phyloP scores from a whole-genome alignment of 2,888 invertebrate species.

The Orthosia cruda region DNA sequence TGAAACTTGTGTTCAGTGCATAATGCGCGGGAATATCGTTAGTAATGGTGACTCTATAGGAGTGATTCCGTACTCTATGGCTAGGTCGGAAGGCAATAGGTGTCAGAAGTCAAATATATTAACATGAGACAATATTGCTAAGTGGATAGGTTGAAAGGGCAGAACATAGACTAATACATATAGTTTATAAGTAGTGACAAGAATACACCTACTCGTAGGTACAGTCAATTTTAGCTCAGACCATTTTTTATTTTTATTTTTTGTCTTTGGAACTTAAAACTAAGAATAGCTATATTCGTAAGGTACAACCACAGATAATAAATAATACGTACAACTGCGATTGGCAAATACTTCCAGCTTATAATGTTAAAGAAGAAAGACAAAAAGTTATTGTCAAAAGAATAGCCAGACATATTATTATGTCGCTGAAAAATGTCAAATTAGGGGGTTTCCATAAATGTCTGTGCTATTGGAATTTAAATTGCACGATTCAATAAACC shows the following conservation, averaged over 20 bases:
- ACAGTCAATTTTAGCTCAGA: too few relatives aligned
- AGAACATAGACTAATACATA: neutral
- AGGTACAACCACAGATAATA: too few relatives aligned
- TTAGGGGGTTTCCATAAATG: neutral
- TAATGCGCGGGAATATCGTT: too few relatives aligned
- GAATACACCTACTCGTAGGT: too few relatives aligned
- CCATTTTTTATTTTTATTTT: too few relatives aligned
- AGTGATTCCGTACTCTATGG: neutral
- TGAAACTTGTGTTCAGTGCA: too few relatives aligned
- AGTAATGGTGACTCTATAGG: too few relatives aligned
- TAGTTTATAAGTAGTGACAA: too few relatives aligned
- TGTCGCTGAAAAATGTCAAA: neutral
- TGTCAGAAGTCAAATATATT: slow-evolving; percentile 53
- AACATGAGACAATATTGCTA: slow-evolving; percentile 40
- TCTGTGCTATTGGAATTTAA: neutral
- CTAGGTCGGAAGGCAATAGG: slow-evolving; percentile 31
- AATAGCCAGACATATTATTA: neutral
- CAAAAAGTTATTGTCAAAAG: neutral
- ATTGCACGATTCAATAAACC: neutral
- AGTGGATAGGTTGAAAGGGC: slow-evolving; percentile 25
- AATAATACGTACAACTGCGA: too few relatives aligned
- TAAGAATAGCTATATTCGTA: neutral
- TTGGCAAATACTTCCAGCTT: neutral
- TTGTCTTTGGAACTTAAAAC: too few relatives aligned
- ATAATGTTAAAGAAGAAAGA: neutral